phyloP scores from a whole-genome alignment of 2,113 vertebrate species.

The Tauraco erythrolophus region DNA sequence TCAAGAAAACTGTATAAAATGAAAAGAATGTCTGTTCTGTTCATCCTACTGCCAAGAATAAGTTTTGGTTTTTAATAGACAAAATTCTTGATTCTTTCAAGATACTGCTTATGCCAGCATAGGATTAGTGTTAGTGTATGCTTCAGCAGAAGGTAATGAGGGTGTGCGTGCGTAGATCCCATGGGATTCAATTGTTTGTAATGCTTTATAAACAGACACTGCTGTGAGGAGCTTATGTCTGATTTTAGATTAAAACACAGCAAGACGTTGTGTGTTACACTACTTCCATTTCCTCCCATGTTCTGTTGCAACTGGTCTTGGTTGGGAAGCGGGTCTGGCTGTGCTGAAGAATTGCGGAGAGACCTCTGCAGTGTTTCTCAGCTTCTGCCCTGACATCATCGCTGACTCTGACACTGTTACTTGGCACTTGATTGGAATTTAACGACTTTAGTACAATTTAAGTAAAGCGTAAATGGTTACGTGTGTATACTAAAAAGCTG shows the following conservation, averaged over 20 bases:
- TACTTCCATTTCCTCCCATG: not conserved
- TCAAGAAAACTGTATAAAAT: not conserved
- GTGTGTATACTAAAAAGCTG: not conserved
- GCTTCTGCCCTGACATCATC: not conserved
- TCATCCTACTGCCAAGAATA: not conserved
- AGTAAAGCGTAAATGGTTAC: not conserved
- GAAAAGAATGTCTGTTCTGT: not conserved
- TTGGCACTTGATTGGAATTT: not conserved
- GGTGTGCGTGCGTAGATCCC: accelerated
- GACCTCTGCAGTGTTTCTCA: not conserved
- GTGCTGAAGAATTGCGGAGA: not conserved
- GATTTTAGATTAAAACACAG: not conserved
- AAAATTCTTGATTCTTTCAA: not conserved
- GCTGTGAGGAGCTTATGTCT: not conserved
- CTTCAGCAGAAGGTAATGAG: not conserved
- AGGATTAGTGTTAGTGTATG: not conserved
- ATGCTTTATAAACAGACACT: not conserved
- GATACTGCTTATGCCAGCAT: not conserved
- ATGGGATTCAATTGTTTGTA: not conserved
- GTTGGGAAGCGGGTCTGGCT: not conserved
- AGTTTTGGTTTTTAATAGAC: not conserved
- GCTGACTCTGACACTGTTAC: not conserved
- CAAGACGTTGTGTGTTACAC: not conserved
- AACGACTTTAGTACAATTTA: not conserved
- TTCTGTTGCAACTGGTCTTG: not conserved